Evolutionary conservation across 2,888 invertebrate genomes (phyloP).

Genomic region (Noctuana brunneofusca): DNA sequence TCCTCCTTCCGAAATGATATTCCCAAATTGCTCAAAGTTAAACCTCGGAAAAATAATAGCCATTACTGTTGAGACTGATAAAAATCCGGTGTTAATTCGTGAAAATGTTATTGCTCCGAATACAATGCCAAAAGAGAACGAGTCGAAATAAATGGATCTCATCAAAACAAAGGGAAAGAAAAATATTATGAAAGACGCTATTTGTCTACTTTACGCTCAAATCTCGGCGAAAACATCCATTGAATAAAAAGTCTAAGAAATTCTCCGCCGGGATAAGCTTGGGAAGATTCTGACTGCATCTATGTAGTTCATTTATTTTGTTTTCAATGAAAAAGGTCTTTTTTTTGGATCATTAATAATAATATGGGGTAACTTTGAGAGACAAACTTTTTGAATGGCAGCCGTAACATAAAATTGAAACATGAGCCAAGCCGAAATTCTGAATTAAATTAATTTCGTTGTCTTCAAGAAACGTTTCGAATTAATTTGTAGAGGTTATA

Average conservation of each 20-base stretch:
- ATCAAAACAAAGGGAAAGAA: constrained; percentile 50
- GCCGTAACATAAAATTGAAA: constrained; percentile 4
- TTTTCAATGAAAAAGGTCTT: constrained; percentile 14
- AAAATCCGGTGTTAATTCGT: constrained; percentile 33
- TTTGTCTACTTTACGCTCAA: constrained; percentile 49
- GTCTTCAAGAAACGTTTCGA: too few relatives aligned
- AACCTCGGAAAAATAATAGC: constrained; percentile 21
- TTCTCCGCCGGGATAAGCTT: constrained; percentile 2
- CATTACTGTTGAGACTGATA: constrained; percentile 24
- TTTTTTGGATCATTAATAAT: constrained; percentile 24
- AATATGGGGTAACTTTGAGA: constrained; percentile 14
- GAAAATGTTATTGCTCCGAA: constrained; percentile 30
- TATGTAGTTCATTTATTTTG: constrained; percentile 20
- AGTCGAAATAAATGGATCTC: constrained; percentile 44
- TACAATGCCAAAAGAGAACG: constrained; percentile 27
- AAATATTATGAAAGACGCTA: constrained; percentile 51
- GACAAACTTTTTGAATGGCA: constrained; percentile 13
- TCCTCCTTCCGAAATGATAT: not conserved
- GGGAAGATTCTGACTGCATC: constrained; percentile 19
- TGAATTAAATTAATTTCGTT: too few relatives aligned
- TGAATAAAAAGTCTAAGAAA: constrained; percentile 32
- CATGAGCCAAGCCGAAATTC: too few relatives aligned
- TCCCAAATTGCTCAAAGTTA: constrained; percentile 2
- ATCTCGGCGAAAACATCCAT: constrained; percentile 35
- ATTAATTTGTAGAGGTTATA: too few relatives aligned